These are phyloP conservation scores for Lacerta bilineata DNA, from an alignment of 2,797 vertebrate genomes.

Conservation along the genomic window DNA sequence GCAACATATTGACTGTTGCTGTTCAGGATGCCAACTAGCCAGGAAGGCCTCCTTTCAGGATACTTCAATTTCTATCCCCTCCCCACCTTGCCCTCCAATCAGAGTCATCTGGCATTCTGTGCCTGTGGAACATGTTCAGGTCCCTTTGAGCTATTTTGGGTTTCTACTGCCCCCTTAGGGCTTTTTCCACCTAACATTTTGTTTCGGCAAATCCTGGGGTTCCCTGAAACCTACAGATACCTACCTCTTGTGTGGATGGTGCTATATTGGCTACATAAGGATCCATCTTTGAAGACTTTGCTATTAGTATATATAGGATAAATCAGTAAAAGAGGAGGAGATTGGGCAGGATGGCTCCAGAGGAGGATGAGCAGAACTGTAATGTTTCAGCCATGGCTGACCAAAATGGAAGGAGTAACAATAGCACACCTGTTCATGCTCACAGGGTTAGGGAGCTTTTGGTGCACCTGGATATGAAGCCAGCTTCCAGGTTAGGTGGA, in stretches of 20 bases:
- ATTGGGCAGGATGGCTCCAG: neutral
- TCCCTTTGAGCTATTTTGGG: neutral
- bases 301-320: neutral
- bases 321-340: neutral
- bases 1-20: too few relatives aligned
- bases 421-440: too few relatives aligned
- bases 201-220: neutral
- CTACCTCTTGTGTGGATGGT: neutral
- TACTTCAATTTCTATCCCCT: too few relatives aligned
- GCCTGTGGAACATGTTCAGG: neutral
- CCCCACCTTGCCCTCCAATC: neutral
- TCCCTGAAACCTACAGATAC: neutral
- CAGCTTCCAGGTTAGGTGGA: neutral
- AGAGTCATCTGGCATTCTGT: neutral
- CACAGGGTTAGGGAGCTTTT: neutral
- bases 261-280: neutral
- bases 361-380: neutral
- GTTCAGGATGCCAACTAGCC: neutral
- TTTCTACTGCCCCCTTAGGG: neutral
- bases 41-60: neutral
- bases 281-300: neutral
- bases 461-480: neutral
- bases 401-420: too few relatives aligned
- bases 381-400: neutral
- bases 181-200: neutral